A percentile compares a stretch with the other conserved stretches of the same genome.
Evolutionary conservation across 2,113 vertebrate species (phyloP).

Genomic region (Psammodynastes pulverulentus): DNA sequence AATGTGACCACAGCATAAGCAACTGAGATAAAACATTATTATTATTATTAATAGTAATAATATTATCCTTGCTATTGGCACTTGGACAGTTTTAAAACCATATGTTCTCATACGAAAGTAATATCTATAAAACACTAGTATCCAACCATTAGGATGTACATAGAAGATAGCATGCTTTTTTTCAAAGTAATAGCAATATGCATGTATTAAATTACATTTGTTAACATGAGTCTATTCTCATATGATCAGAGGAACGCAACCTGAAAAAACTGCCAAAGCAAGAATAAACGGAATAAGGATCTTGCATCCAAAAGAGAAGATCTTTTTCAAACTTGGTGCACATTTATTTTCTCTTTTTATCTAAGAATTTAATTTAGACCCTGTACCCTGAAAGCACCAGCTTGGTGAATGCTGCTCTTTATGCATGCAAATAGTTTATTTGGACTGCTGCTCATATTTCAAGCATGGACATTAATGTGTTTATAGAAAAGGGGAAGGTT

Average conservation of each 20-base stretch:
- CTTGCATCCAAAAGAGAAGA: neutral
- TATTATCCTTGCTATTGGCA: neutral
- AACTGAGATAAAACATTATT: neutral
- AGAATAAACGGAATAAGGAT: neutral
- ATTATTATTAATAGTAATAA: neutral
- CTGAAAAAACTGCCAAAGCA: neutral
- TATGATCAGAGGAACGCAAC: neutral
- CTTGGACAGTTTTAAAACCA: neutral
- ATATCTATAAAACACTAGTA: neutral
- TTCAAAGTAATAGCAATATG: neutral
- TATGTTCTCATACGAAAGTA: neutral
- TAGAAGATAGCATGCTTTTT: neutral
- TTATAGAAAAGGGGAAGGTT: neutral
- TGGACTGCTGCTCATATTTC: neutral
- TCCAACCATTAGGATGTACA: neutral
- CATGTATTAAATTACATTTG: neutral
- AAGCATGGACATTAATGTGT: neutral
- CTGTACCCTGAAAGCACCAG: neutral
- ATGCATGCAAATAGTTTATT: neutral
- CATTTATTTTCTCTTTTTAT: neutral
- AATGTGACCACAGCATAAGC: neutral
- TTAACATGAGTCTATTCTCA: neutral
- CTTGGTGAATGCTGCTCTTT: neutral
- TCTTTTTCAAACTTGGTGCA: neutral
- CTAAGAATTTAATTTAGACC: neutral